Evolutionary conservation across 1,140 invertebrate species (phyloP), one percentile per base, ranked within the genome.

Genomic region (Drosophila busckii): DNA sequence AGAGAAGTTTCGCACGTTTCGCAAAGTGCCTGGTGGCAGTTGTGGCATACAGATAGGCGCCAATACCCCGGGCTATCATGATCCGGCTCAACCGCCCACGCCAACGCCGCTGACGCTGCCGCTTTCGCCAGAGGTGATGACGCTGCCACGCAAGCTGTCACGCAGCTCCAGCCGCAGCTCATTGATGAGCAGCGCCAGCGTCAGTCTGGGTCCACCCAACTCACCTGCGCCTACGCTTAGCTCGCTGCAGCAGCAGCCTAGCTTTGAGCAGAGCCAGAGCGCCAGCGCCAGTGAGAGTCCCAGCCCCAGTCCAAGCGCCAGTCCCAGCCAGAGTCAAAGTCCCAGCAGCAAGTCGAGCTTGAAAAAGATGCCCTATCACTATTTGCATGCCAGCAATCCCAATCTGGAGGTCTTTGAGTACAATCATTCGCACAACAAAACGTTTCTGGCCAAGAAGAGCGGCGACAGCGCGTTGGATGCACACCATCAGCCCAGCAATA

Each of bases 1-100:
- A 1, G 91, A 92, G n/a, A 93, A 94, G 70, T 94, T 93, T 84
- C 89, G 93, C 42, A 93, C 92, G 61, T 94, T 93, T 54, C 87
- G 93, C 62, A 90, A 92, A 82, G 91, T 93, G 17, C 88, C 88
- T 3, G 86, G 84, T 4, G 85, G 85, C 13, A 87, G 78, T 32
- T 85, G 64, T 32, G 86, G 86, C 22, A 66, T 87, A 3, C 86
- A 87, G 16, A 84, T 87, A 16, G 86, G 86, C 2, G 66, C 86
- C n/a, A 87, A 87, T 29, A 84, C 86, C 0, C 78, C 85, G 0
- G 78, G 73, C 2, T 85, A 87, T 45, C 80, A 70, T 28, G 75
- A 82, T 32, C 75, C 75, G 0, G 69, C 75, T 1, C 67, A 70
- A 61, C 75, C 75, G 9, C 75, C 75, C 4, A 76, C 61, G 2